Base-by-base conservation (phyloP, 1,140 invertebrate species). In the Brachionus rubens region DNA sequence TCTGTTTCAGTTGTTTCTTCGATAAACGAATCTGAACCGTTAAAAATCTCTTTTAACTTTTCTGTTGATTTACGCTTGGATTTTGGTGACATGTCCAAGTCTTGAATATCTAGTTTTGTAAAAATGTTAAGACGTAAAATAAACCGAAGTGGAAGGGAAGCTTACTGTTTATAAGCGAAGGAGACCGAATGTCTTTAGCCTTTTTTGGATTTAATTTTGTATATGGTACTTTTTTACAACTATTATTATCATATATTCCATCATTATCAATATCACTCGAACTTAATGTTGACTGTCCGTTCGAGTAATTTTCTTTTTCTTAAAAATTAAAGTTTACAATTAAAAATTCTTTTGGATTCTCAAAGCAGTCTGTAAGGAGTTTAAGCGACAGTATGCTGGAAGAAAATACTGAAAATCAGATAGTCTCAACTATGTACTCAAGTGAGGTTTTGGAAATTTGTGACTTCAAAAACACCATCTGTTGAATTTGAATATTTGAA, bases 81-180 rank as follows among this genome's bases (percentile, higher is more conserved):
- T 72, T 41, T 48, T 3, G 68, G 68, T 5, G 68, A 72, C 68
- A 54, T 54, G 10, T 72, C 68, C 46, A 72, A 72, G 50, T 72
- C 46, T 50, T 72, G 68, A 30, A 72, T 72, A 26, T 41, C 46
- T 50, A n/a, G n/a, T n/a, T n/a, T n/a, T n/a, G 7, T 52, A 26
- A 72, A 72, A 72, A 50, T 21, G 19, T 16, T 28, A 65, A 26
- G 36, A 68, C 7, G 7, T 33, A 14, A 56, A 56, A 56, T 56
- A 30, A 30, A 56, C 9, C 3, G 16, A 16, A 40, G 21, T 40
- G 9, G 10, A 6, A 36, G 26, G 10, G 26, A 24, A 36, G 9
- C 33, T 36, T 43, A 41, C 33, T 43, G 14, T 65, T 65, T 12
- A 65, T 43, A 30, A 65, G 12, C n/a, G 59, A 65, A n/a, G 59